phyloP scores from a whole-genome alignment of 2,797 vertebrate genomes.

The Sebastes kiyomatsui region DNA sequence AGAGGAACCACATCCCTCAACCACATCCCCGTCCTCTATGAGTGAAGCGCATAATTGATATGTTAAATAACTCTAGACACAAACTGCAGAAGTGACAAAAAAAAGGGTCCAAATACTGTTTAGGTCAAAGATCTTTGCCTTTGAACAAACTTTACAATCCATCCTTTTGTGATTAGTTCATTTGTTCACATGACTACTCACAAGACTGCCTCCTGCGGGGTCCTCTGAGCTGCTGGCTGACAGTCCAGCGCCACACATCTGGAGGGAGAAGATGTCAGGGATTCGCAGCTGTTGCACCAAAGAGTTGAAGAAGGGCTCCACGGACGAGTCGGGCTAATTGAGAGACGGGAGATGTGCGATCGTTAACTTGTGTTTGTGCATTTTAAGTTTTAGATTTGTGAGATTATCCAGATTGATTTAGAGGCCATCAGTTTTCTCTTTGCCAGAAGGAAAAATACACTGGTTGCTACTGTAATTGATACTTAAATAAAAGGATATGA shows the following conservation, averaged over 20 bases:
- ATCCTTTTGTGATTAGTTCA: background rate
- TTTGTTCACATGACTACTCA: slow-evolving; percentile 76
- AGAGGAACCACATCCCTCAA: background rate
- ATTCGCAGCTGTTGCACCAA: slow-evolving; percentile 89
- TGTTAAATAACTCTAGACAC: background rate
- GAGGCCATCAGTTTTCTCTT: background rate
- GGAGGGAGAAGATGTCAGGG: slow-evolving; percentile 93
- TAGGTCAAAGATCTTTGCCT: slow-evolving; percentile 3
- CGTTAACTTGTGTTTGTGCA: background rate
- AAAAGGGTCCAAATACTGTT: background rate
- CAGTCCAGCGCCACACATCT: slow-evolving; percentile 95
- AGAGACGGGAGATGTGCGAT: slow-evolving; percentile 15
- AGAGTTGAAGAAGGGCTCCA: slow-evolving; percentile 96
- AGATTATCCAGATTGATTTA: background rate
- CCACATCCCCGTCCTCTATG: background rate
- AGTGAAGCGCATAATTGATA: background rate
- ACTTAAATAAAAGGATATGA: background rate
- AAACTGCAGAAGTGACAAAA: background rate
- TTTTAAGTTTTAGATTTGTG: background rate
- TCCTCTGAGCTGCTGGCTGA: slow-evolving; percentile 80
- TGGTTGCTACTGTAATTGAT: background rate
- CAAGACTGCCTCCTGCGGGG: slow-evolving; percentile 92
- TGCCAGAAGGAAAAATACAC: background rate
- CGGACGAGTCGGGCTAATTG: slow-evolving; percentile 89
- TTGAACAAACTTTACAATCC: background rate